Percentiles rank a stretch among this genome's conserved stretches.
Conservation (phyloP, 1,140 invertebrate species). For the honey bee (Apis mellifera) region DNA sequence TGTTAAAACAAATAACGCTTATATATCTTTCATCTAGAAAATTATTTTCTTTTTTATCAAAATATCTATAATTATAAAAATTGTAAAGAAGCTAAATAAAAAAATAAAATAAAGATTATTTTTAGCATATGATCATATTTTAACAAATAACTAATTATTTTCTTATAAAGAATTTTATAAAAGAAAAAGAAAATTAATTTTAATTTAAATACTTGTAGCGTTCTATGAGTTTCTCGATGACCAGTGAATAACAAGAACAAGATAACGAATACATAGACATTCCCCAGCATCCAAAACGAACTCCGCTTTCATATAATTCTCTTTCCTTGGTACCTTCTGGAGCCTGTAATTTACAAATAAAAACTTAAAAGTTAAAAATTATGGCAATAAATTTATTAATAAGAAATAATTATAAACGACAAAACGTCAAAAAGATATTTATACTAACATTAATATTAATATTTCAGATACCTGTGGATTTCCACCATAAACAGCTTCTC, state of each 20-base stretch:
- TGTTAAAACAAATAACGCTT: conserved; percentile 79
- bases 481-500: conserved; percentile 96
- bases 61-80: not conserved
- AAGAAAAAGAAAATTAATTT: not conserved
- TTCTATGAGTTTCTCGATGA: conserved; percentile 94
- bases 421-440: no score
- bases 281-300: conserved; percentile 96
- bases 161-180: not conserved
- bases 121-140: no score
- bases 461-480: conserved; percentile 86
- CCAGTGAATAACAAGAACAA: conserved; percentile 94
- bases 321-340: conserved; percentile 84
- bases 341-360: conserved; percentile 82
- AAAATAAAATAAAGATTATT: not conserved
- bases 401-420: no score
- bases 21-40: not conserved
- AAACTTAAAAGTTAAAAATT: no score
- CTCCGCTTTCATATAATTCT: conserved; percentile 92
- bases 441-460: no score
- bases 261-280: conserved; percentile 98
- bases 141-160: no score
- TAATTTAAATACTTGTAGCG: conserved; percentile 80
- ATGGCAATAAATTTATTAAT: no score
- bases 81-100: not conserved
- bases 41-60: not conserved